Evolutionary conservation across 2,797 vertebrate genomes (phyloP).

Genomic region (Gallinago stenura): DNA sequence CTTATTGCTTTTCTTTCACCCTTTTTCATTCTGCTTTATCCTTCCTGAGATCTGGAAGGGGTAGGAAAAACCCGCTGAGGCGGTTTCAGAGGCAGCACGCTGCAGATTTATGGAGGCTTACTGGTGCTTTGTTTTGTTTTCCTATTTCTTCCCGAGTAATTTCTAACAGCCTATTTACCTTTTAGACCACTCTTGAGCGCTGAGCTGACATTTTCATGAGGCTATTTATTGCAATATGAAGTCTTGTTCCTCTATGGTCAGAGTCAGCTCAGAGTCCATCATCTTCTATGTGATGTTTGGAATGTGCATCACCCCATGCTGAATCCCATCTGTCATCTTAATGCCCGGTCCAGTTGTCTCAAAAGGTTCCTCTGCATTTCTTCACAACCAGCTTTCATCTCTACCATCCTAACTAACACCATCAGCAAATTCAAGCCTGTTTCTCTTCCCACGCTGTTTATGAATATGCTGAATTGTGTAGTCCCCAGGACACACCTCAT

Average conservation of each 20-base stretch:
- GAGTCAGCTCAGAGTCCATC: slow-evolving; percentile 56
- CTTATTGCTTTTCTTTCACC: not conserved
- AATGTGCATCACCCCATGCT: not conserved
- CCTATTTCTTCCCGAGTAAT: slow-evolving; percentile 47
- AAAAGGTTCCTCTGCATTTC: slow-evolving; percentile 12
- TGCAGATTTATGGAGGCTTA: slow-evolving; percentile 37
- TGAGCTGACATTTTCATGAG: slow-evolving; percentile 59
- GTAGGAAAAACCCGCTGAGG: not conserved
- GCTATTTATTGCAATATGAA: slow-evolving; percentile 51
- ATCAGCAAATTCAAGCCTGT: slow-evolving; percentile 1
- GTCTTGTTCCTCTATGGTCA: slow-evolving; percentile 34
- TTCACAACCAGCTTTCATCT: slow-evolving; percentile 21
- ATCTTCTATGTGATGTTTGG: slow-evolving; percentile 32
- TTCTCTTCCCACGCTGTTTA: slow-evolving; percentile 17
- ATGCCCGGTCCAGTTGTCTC: slow-evolving; percentile 8
- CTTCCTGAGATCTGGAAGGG: not conserved
- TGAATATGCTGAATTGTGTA: not conserved
- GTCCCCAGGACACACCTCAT: not conserved
- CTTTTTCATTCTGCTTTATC: slow-evolving; percentile 11
- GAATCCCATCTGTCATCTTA: slow-evolving; percentile 30
- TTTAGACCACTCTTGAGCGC: slow-evolving; percentile 56
- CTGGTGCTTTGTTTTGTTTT: slow-evolving; percentile 54
- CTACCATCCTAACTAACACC: not conserved
- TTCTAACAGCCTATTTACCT: slow-evolving; percentile 69
- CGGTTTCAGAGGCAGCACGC: accelerated